Percentiles rank a stretch among this genome's conserved stretches.
These are phyloP conservation scores for Alloscopus bannaensis DNA, from an alignment of 2,888 invertebrate species.

Conservation along the genomic window DNA sequence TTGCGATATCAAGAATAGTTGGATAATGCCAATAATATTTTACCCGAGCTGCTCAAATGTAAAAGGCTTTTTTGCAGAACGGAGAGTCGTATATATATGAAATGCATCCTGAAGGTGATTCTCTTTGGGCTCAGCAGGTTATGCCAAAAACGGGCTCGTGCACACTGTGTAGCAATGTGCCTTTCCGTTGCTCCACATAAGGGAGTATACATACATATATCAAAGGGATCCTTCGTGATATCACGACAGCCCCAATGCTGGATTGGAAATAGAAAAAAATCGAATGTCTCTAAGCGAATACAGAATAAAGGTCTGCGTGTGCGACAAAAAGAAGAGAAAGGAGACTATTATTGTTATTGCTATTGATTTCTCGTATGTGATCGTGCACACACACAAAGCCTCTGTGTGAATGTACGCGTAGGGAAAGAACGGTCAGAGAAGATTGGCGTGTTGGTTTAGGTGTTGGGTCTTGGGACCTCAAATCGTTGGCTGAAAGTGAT, in stretches of 20 bases:
- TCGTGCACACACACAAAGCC: constrained; percentile 1
- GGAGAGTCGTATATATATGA: background rate
- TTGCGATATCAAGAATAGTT: constrained; percentile 47
- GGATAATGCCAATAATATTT: constrained; percentile 33
- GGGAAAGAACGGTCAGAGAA: constrained; percentile 21
- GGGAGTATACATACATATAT: background rate
- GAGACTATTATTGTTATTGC: constrained; percentile 49
- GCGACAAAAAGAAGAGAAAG: constrained; percentile 32
- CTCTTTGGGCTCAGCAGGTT: background rate
- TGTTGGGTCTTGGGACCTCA: constrained; percentile 10
- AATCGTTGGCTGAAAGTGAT: constrained; percentile 25
- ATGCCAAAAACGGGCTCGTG: background rate
- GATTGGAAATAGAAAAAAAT: constrained; percentile 23
- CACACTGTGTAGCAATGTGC: background rate
- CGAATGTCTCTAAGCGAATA: constrained; percentile 11
- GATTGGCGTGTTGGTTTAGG: background rate
- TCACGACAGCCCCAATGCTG: background rate
- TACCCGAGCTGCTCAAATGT: background rate
- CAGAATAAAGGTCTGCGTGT: constrained; percentile 1
- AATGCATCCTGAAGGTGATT: background rate
- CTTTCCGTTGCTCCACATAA: background rate
- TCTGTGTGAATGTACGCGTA: background rate
- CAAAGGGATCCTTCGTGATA: background rate
- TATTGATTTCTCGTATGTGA: constrained; percentile 37
- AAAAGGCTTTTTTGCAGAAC: background rate